Percentiles rank a stretch among this genome's conserved stretches.
These are phyloP conservation scores for Lasioglossum vierecki DNA, from an alignment of 2,888 invertebrate genomes.

Conservation along the genomic window DNA sequence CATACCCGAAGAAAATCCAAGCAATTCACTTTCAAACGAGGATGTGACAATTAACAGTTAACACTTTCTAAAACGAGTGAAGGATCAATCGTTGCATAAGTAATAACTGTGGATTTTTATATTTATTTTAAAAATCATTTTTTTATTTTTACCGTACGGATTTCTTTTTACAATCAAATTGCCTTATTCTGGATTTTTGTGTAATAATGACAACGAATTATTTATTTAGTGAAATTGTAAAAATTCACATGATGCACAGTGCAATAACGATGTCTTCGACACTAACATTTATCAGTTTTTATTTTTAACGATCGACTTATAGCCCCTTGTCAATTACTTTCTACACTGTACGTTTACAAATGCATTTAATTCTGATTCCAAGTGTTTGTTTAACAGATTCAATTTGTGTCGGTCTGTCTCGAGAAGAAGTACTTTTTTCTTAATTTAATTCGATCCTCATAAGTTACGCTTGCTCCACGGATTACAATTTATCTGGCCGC, in stretches of 20 bases:
- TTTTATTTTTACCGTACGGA: neutral
- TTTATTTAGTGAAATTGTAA: no score
- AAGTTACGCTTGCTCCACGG: neutral
- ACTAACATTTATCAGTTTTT: neutral
- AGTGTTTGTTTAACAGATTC: neutral
- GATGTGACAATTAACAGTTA: conserved; percentile 25
- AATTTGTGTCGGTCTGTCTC: neutral
- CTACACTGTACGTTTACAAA: no score
- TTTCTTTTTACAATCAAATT: no score
- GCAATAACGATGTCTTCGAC: neutral
- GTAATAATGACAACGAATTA: no score
- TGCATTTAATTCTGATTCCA: neutral
- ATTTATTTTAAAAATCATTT: neutral
- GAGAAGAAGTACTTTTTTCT: neutral
- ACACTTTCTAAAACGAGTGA: conserved; percentile 27
- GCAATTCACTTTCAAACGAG: conserved; percentile 34
- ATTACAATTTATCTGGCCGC: neutral
- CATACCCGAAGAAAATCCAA: neutral
- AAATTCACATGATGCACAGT: no score
- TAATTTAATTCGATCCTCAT: neutral
- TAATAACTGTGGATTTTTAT: neutral
- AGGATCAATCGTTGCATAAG: neutral
- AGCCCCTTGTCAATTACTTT: neutral
- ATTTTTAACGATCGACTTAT: neutral
- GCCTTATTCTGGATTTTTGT: neutral